Conservation (phyloP, 2,797 vertebrate species). For the Pseudomugil gertrudae region DNA sequence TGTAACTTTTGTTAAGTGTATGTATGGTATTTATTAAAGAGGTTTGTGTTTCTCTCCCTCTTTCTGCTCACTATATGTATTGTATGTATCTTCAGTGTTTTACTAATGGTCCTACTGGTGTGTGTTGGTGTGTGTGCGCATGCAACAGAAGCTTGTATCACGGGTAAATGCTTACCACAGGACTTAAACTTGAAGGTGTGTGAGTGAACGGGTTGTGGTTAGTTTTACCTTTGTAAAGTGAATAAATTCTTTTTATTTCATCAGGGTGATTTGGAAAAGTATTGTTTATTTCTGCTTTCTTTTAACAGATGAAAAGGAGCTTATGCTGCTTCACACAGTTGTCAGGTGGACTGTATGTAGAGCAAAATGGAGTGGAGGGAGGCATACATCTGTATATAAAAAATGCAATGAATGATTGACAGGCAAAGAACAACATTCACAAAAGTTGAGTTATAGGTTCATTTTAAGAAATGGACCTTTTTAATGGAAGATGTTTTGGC, state of each 20-base stretch:
- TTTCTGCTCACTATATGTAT: conserved; percentile 85
- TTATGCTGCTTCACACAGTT: conserved; percentile 23
- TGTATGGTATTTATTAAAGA: conserved; percentile 92
- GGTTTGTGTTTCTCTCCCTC: conserved; percentile 88
- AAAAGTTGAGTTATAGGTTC: conserved; percentile 17
- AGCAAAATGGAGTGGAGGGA: background rate
- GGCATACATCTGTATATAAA: conserved; percentile 11
- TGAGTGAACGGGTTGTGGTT: conserved; percentile 85
- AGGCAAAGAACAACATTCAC: conserved; percentile 41
- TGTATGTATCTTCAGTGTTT: conserved; percentile 86
- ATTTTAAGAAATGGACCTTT: conserved; percentile 11
- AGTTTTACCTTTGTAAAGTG: conserved; percentile 92
- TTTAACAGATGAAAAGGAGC: background rate
- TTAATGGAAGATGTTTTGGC: background rate
- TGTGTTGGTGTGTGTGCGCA: conserved; percentile 43
- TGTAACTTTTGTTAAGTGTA: conserved; percentile 91
- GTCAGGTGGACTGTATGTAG: conserved; percentile 17
- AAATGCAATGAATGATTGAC: conserved; percentile 18
- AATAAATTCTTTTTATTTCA: conserved; percentile 96
- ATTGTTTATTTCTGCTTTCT: conserved; percentile 33
- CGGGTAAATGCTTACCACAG: conserved; percentile 74
- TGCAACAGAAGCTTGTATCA: conserved; percentile 62
- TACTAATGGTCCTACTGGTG: conserved; percentile 81
- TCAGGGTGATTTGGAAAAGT: conserved; percentile 66
- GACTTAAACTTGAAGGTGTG: conserved; percentile 83